Base-by-base conservation (phyloP, 1,140 invertebrate species). In the Araneus ventricosus region DNA sequence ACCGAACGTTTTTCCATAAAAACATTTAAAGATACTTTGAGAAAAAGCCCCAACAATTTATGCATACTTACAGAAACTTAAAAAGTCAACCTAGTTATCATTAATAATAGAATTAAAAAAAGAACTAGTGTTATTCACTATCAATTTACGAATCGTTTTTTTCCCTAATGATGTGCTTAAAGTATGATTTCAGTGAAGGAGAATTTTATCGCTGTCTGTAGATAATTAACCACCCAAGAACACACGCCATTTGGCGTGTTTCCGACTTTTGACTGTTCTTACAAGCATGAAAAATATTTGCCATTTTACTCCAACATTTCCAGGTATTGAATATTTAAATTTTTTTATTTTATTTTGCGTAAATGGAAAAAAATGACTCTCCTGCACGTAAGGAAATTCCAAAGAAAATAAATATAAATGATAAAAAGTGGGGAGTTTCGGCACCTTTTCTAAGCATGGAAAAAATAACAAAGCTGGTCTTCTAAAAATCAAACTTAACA, bases 401-500 rank as follows among this genome's bases (percentile, higher is more conserved):
- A 24, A 1, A 14, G 39, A n/a, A 84, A 52, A 84, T 30, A 52
- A 57, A 57, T 52, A 84, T 34, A 84, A 84, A 84, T 84, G 82
- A 84, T 84, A 84, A 84, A 82, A 57, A 84, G 45, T 20, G 41
- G 34, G 10, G 6, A 27, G 20, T 80, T 24, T 27, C 8, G 24
- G 10, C 20, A 30, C 45, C 52, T 84, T 82, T 52, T 57, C 45
- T 59, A 41, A 30, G 17, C 41, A 45, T 70, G 67, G 17, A 75
- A 41, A 52, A 67, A 88, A 88, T 52, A 41, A 88, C 61, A 45
- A 41, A 45, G 17, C 37, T 41, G 37, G 63, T 39, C 61, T 88
- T 63, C 14, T 8, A 88, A 90, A 80, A 45, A 90, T 90, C 70
- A 90, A 90, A 70, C 88, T 90, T 45, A 80, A 80, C 70, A 80